A percentile compares a stretch with the other conserved stretches of the same genome.
Evolutionary conservation across 1,140 invertebrate species (phyloP).

Genomic region (Euura saliciscinereae): DNA sequence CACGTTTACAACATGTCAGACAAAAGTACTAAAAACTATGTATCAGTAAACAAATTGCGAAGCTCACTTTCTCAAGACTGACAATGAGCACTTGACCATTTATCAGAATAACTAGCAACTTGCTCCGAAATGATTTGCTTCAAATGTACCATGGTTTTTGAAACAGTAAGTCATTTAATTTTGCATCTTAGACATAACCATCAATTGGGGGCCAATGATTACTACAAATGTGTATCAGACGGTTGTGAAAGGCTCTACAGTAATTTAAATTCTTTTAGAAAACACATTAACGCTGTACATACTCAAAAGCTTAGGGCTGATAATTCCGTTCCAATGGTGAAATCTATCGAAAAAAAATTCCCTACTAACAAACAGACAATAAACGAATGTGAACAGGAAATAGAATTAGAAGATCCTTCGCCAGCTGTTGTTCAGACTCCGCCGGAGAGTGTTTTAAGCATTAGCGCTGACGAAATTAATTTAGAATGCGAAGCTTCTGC

Average conservation of each 20-base stretch:
- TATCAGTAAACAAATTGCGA: neutral
- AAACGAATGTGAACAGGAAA: neutral
- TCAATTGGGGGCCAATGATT: neutral
- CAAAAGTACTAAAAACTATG: neutral
- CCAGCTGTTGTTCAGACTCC: neutral
- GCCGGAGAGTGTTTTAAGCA: neutral
- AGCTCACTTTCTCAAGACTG: neutral
- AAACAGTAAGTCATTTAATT: neutral
- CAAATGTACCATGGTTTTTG: neutral
- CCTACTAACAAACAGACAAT: neutral
- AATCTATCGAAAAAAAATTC: neutral
- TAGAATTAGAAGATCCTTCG: neutral
- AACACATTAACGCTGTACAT: neutral
- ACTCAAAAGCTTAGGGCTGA: neutral
- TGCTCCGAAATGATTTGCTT: neutral
- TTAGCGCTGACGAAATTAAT: neutral
- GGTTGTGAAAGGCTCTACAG: neutral
- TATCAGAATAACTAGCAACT: neutral
- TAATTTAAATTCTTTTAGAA: neutral
- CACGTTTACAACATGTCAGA: neutral
- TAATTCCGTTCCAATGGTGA: neutral
- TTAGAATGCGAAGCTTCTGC: neutral
- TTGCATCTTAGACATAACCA: neutral
- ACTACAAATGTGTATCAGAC: neutral
- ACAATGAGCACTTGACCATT: neutral